phyloP scores from a whole-genome alignment of 1,140 invertebrate genomes.

The Nebria ingens region DNA sequence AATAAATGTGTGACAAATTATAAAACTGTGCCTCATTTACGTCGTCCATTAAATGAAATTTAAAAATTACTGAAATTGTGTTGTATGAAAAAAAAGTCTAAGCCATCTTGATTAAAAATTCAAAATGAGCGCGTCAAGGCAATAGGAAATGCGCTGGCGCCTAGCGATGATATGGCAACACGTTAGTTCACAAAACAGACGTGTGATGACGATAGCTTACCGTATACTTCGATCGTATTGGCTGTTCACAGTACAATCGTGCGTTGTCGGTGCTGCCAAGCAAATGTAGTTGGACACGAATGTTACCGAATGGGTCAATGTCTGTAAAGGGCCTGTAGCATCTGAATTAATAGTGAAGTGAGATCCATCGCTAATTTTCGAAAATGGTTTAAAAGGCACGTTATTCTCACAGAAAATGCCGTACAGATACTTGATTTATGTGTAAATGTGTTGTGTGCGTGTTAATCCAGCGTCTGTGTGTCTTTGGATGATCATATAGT shows the following conservation, averaged over 20 bases:
- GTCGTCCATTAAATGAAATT: neutral
- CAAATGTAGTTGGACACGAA: conserved; percentile 30
- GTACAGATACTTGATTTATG: conserved; percentile 19
- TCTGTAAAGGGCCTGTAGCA: conserved; percentile 40
- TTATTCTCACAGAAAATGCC: conserved; percentile 23
- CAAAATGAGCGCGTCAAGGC: neutral
- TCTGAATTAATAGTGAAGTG: conserved; percentile 56
- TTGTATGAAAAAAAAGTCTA: neutral
- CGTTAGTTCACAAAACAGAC: neutral
- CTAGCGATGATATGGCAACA: conserved; percentile 2
- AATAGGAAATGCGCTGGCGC: neutral
- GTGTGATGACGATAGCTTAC: neutral
- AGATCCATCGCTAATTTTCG: conserved; percentile 29
- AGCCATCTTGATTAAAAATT: too few relatives aligned
- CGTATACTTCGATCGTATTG: conserved; percentile 10
- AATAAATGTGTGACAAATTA: conserved; percentile 4
- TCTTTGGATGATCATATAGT: conserved; percentile 22
- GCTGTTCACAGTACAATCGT: conserved; percentile 11
- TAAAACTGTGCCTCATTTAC: neutral
- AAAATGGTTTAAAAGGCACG: conserved; percentile 42
- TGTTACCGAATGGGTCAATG: conserved; percentile 54
- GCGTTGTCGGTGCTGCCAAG: conserved; percentile 18
- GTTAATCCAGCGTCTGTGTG: conserved; percentile 16
- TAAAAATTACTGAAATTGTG: neutral
- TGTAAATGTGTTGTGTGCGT: conserved; percentile 17